Evolutionary conservation across 2,797 vertebrate species (phyloP).

Genomic region (Enoplosus armatus): DNA sequence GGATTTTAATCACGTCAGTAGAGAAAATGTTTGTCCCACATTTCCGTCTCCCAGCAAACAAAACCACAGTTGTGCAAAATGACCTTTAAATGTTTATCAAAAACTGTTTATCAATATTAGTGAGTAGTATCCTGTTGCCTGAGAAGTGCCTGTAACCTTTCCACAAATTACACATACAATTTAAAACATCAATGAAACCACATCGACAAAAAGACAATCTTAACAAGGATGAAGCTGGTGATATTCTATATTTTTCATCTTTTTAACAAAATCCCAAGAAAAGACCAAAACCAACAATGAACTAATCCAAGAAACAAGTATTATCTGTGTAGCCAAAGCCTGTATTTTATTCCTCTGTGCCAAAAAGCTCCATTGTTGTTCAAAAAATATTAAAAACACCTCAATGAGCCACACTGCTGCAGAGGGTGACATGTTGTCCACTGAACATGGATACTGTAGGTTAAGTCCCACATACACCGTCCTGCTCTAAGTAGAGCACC

Average conservation of each 20-base stretch:
- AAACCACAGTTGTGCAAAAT: not conserved
- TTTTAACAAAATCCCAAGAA: not conserved
- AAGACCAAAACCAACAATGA: slow-evolving; percentile 15
- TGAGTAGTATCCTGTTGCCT: not conserved
- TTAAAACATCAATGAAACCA: not conserved
- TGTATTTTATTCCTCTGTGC: not conserved
- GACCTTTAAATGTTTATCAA: not conserved
- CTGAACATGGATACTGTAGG: not conserved
- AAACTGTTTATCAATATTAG: not conserved
- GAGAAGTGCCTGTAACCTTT: not conserved
- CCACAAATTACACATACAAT: not conserved
- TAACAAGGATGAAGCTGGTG: not conserved
- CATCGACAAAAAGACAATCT: not conserved
- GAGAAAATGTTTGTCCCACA: not conserved
- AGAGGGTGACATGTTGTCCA: not conserved
- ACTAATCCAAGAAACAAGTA: not conserved
- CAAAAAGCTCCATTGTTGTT: not conserved
- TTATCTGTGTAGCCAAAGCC: not conserved
- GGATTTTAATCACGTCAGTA: not conserved
- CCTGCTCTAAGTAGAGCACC: not conserved
- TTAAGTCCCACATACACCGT: not conserved
- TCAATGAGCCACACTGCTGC: not conserved
- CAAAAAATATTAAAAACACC: not conserved
- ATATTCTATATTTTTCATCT: not conserved
- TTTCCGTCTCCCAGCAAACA: not conserved